Evolutionary conservation across 1,140 invertebrate species (phyloP).

Genomic region (Condylostylus longicornis): DNA sequence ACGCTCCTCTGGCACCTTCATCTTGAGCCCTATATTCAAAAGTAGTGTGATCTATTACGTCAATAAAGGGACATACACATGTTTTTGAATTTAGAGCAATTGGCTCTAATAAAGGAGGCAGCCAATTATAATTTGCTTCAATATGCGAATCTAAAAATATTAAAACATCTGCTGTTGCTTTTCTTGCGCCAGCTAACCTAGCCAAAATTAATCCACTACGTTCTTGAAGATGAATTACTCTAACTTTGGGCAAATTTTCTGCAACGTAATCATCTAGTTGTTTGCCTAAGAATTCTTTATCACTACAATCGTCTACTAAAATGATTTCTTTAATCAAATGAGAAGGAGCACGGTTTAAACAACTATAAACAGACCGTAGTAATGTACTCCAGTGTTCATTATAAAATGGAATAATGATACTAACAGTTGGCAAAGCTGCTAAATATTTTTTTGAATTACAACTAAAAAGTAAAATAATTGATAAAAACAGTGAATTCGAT

Average conservation of each 20-base stretch:
- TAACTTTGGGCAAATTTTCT: slow-evolving; percentile 58
- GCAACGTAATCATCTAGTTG: slow-evolving; percentile 61
- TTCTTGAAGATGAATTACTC: slow-evolving; percentile 52
- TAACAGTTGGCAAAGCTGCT: slow-evolving; percentile 59
- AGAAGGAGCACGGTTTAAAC: slow-evolving; percentile 66
- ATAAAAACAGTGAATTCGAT: slow-evolving; percentile 17
- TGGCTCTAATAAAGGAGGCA: slow-evolving; percentile 83
- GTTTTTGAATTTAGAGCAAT: slow-evolving; percentile 74
- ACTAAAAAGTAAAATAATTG: slow-evolving; percentile 21
- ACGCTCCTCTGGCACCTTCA: slow-evolving; percentile 85
- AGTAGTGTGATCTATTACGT: slow-evolving; percentile 84
- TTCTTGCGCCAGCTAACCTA: slow-evolving; percentile 68
- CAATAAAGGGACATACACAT: slow-evolving; percentile 91
- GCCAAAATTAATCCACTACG: slow-evolving; percentile 80
- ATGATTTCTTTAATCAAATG: slow-evolving; percentile 80
- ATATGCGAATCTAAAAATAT: slow-evolving; percentile 91
- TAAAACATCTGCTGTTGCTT: slow-evolving; percentile 68
- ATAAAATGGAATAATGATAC: slow-evolving; percentile 86
- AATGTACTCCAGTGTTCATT: slow-evolving; percentile 85
- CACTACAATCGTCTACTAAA: slow-evolving; percentile 81
- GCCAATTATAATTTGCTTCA: slow-evolving; percentile 89
- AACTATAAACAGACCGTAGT: slow-evolving; percentile 68
- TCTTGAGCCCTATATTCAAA: slow-evolving; percentile 88
- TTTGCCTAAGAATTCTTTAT: slow-evolving; percentile 52
- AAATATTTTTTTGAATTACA: slow-evolving; percentile 66